These are phyloP conservation scores for Podargus strigoides DNA, from an alignment of 2,797 vertebrate species.

Conservation along the genomic window DNA sequence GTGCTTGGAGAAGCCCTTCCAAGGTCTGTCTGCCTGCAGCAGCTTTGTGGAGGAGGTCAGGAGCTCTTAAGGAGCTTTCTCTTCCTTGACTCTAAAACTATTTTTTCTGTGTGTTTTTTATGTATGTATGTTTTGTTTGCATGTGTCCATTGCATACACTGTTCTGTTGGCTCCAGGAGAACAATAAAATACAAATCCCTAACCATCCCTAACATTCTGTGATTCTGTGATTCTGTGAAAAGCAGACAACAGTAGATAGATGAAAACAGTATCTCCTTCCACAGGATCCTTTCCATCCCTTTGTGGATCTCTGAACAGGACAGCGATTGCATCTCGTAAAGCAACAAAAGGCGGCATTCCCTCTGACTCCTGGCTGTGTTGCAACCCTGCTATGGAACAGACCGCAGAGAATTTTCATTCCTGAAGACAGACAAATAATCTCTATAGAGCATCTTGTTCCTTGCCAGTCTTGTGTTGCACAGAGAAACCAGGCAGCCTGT, in stretches of 20 bases:
- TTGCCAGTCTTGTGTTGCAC: neutral
- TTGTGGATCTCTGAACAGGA: neutral
- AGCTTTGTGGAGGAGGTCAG: neutral
- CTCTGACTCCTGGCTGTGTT: neutral
- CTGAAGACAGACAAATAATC: neutral
- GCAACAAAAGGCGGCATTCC: accelerated
- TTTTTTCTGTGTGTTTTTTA: neutral
- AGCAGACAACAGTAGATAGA: neutral
- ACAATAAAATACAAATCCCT: neutral
- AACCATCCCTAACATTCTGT: too few relatives aligned
- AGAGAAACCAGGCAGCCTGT: neutral
- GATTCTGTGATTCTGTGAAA: too few relatives aligned
- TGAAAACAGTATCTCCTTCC: neutral
- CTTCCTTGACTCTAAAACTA: neutral
- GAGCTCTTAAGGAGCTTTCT: neutral
- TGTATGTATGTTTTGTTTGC: neutral
- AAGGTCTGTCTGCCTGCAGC: neutral
- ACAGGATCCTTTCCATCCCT: neutral
- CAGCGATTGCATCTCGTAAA: neutral
- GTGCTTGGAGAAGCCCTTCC: neutral
- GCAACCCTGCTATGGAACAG: neutral
- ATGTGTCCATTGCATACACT: neutral
- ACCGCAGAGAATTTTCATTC: neutral
- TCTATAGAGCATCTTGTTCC: neutral
- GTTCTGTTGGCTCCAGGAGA: neutral